Evolutionary conservation across 2,888 invertebrate species (phyloP), one percentile per base, ranked within the genome.

Genomic region (Mesoligia furuncula): DNA sequence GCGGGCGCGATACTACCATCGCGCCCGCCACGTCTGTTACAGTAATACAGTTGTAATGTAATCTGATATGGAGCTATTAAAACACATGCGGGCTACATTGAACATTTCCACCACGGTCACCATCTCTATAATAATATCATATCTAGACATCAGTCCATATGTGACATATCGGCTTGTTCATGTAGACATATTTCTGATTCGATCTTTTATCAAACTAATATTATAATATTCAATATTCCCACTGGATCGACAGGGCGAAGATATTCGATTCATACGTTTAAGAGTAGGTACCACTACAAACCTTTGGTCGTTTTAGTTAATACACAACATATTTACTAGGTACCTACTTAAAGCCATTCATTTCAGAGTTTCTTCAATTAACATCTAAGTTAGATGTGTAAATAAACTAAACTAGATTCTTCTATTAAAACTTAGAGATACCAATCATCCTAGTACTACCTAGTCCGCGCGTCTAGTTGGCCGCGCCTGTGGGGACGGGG

Each of bases 351-450:
- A 73, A 71, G 11, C 36, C 11, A 51, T 42, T 69, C 0, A 45
- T 77, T 62, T 51, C 13, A 31, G 31, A 59, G 57, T 66, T 74
- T 75, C 31, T 69, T 45, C 9, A 73, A 51, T 62, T 67, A 66
- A 27, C 15, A n/a, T n/a, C 57, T 57, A 42, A 17, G 13, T 45
- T 42, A 42, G n/a, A n/a, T 57, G 11, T 57, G 2, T 42, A 42
- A 42, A 39, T 39, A 39, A 39, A 39, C 9, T 42, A 42, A 11
- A 11, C 42, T 42, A 6, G 27, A 27, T 61, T 27, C 15, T n/a
- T n/a, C n/a, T n/a, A n/a, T n/a, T n/a, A n/a, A n/a, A n/a, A n/a
- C n/a, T n/a, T n/a, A n/a, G n/a, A n/a, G n/a, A n/a, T 57, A 17
- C 7, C 20, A 59, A 42, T 42, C 27, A 70, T 65, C 20, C 9